Base-by-base conservation (phyloP, 2,797 vertebrate genomes). In the Remorina albescens region DNA sequence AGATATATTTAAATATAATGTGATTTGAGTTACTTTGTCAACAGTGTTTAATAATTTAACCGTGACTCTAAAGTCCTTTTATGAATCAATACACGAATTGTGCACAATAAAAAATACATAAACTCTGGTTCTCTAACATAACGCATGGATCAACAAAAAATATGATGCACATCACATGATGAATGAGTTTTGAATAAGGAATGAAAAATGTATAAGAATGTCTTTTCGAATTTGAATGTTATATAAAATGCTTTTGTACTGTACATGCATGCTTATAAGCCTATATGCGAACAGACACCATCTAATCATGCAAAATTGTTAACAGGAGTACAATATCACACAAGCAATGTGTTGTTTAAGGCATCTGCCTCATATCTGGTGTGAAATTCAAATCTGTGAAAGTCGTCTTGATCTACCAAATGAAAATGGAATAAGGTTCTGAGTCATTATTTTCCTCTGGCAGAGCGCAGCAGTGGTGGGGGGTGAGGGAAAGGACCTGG, bases 381-480 rank as follows among this genome's bases (percentile, higher is more conserved):
- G 54, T 82, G 73, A 69, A 88, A 88, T 81, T 85, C 32, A 76
- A 62, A 71, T 76, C 15, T 72, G 42, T 77, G 30, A 81, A 82
- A 62, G 76, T 46, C 59, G 72, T 56, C 58, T 64, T 84, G 69
- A 84, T 85, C 75, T 82, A 71, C 49, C 62, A 87, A 88, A 90
- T 87, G 64, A 72, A 89, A 89, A 81, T 12, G 54, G 59, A 83
- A 80, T 71, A 65, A 36, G 51, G 54, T 69, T 62, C 50, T 76
- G 70, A 81, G 82, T 87, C 75, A 82, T 78, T 81, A 73, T 54
- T 81, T 77, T 76, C 72, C 65, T 55, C 59, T 63, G 49, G 55
- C 67, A 37, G 5, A 60, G 72, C 23, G 8, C 84, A 80, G 84
- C 32, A 37, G 74, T 71, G 73, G 75, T 80, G 60, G 77, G 61